phyloP scores from a whole-genome alignment of 2,113 vertebrate species.

The Cavia porcellus region DNA sequence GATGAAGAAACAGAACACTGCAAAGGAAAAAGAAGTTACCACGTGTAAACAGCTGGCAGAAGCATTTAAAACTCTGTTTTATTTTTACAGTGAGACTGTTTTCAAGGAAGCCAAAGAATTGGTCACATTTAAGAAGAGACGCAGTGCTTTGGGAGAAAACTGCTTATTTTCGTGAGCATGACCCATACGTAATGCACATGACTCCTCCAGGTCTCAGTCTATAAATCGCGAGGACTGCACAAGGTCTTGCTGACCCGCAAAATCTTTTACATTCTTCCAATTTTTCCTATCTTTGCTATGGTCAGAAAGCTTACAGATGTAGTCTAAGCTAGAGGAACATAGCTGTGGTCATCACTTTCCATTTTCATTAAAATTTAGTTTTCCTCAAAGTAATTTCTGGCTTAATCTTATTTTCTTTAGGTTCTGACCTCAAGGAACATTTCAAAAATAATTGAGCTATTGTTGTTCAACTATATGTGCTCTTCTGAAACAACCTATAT shows the following conservation, averaged over 20 bases:
- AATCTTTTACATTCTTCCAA: background rate
- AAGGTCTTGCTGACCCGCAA: slow-evolving; percentile 46
- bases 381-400: slow-evolving; percentile 68
- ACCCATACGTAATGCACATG: background rate
- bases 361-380: slow-evolving; percentile 73
- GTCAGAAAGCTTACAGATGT: slow-evolving; percentile 31
- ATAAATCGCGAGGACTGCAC: background rate
- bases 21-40: background rate
- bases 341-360: background rate
- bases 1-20: slow-evolving; percentile 91
- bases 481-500: slow-evolving; percentile 42
- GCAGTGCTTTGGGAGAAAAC: slow-evolving; percentile 1
- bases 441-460: slow-evolving; percentile 47
- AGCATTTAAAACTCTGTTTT: background rate
- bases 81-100: background rate
- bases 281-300: background rate
- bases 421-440: slow-evolving; percentile 10
- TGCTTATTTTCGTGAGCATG: background rate
- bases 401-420: slow-evolving; percentile 63
- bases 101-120: background rate
- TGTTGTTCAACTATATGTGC: slow-evolving; percentile 28
- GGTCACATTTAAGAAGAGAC: background rate
- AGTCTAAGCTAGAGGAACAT: slow-evolving; percentile 6
- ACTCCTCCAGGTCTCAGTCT: background rate
- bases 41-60: background rate